Conservation (phyloP, 2,888 invertebrate genomes). For the Cerceris rybyensis region DNA sequence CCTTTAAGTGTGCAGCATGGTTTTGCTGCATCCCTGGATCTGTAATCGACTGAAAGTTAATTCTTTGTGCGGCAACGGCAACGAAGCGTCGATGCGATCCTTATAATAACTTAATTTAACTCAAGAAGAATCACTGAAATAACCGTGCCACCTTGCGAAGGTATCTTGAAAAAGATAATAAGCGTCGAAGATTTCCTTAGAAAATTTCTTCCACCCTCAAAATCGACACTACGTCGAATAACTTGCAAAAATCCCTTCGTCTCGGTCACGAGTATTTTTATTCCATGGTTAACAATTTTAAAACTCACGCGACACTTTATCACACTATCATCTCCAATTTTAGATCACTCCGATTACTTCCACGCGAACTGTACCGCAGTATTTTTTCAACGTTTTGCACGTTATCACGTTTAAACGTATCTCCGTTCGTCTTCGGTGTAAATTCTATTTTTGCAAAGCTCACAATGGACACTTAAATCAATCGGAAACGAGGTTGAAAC, state of each 20-base stretch:
- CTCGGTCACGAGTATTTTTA: no score
- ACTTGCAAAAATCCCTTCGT: background rate
- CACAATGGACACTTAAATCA: background rate
- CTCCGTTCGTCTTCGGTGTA: background rate
- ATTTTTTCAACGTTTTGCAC: background rate
- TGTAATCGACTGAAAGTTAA: conserved; percentile 46
- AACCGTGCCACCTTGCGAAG: background rate
- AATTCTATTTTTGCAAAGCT: background rate
- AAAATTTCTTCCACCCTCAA: background rate
- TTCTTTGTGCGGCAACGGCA: conserved; percentile 40
- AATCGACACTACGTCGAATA: background rate
- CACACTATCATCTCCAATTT: no score
- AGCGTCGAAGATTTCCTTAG: background rate
- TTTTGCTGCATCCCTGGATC: conserved; percentile 52
- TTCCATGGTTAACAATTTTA: background rate
- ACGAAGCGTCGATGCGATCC: conserved; percentile 13
- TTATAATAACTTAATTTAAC: conserved; percentile 39
- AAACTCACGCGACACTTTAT: no score
- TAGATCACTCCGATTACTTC: background rate
- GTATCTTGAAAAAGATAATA: no score
- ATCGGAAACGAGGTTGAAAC: conserved; percentile 18
- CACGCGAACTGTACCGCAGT: background rate
- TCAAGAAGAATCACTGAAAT: conserved; percentile 7
- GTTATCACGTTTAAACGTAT: background rate
- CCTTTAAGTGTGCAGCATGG: conserved; percentile 28